Percentiles rank a stretch among this genome's conserved stretches.
Conservation (phyloP, 2,113 vertebrate genomes). For the Cryptomyrus ogoouensis region DNA sequence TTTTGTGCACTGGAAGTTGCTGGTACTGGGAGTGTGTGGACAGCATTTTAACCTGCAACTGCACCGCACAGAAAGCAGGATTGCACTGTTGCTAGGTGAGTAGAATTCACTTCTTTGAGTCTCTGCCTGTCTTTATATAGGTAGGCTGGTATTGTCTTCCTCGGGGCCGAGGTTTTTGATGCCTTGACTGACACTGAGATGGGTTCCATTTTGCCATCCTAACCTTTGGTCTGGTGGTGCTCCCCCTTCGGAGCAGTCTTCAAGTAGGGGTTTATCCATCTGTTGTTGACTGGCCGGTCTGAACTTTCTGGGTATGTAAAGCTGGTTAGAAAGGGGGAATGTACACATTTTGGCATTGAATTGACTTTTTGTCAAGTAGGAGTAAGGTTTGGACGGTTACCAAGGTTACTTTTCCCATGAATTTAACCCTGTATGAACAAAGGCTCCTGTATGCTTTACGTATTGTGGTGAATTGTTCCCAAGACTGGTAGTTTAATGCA, state of each 20-base stretch:
- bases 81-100: background rate
- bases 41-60: background rate
- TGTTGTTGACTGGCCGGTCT: background rate
- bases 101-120: background rate
- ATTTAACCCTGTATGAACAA: background rate
- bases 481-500: background rate
- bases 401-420: background rate
- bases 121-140: background rate
- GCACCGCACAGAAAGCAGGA: background rate
- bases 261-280: background rate
- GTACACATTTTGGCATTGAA: background rate
- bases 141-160: background rate
- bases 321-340: background rate
- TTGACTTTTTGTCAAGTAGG: background rate
- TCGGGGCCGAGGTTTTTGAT: background rate
- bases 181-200: background rate
- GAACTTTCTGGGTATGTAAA: background rate
- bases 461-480: background rate
- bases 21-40: background rate
- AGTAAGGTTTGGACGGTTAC: background rate
- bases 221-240: background rate
- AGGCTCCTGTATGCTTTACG: background rate
- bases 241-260: background rate
- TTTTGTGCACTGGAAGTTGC: background rate
- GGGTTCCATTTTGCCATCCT: background rate